Conservation (phyloP, 1,140 invertebrate species). For the Dendrolimus kikuchii region DNA sequence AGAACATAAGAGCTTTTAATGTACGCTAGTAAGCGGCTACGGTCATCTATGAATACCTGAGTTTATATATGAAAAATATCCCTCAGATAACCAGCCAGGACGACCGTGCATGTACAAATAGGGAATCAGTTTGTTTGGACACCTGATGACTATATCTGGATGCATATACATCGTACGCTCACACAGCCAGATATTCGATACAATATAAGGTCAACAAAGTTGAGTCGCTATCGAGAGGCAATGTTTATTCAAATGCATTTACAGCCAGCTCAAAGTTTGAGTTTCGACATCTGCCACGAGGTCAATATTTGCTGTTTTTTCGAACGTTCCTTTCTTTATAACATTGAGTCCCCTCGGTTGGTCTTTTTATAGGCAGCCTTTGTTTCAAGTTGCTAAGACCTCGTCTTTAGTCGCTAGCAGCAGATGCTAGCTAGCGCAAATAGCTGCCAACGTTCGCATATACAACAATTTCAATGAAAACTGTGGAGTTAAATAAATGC, state of each 20-base stretch:
- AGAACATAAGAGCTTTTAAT: neutral
- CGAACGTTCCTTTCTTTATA: slow-evolving; percentile 33
- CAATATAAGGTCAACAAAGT: slow-evolving; percentile 57
- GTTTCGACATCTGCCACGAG: slow-evolving; percentile 66
- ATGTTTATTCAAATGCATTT: slow-evolving; percentile 70
- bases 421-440: slow-evolving; percentile 21
- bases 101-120: too few species aligned
- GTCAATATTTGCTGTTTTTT: slow-evolving; percentile 68
- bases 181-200: slow-evolving; percentile 52
- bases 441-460: slow-evolving; percentile 33
- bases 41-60: too few species aligned
- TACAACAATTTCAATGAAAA: slow-evolving; percentile 49
- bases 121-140: slow-evolving; percentile 32
- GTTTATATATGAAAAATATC: too few species aligned
- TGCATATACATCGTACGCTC: slow-evolving; percentile 15
- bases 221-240: slow-evolving; percentile 51
- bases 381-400: slow-evolving; percentile 11
- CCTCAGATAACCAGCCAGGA: too few species aligned
- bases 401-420: slow-evolving; percentile 1
- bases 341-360: slow-evolving; percentile 21
- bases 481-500: slow-evolving; percentile 52
- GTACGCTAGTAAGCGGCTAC: too few species aligned
- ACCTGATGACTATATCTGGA: slow-evolving; percentile 52
- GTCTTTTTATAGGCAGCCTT: slow-evolving; percentile 21
- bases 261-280: slow-evolving; percentile 54